These are phyloP conservation scores for Hetaerina titia DNA, from an alignment of 2,888 invertebrate genomes.

Conservation along the genomic window DNA sequence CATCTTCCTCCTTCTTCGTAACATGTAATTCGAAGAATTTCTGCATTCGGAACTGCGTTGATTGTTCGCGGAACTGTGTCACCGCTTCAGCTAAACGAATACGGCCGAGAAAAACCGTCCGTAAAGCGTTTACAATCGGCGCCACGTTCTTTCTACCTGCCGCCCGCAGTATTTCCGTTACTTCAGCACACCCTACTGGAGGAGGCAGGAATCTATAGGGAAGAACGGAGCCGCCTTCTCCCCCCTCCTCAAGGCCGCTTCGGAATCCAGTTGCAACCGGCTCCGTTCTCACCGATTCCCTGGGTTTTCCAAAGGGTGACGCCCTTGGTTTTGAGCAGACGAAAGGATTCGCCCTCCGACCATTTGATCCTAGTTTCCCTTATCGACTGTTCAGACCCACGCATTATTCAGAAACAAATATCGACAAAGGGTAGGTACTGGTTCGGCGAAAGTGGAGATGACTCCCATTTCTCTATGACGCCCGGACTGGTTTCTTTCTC, in stretches of 20 bases:
- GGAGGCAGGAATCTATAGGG: background rate
- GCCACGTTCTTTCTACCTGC: background rate
- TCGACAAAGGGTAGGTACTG: background rate
- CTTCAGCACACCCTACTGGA: background rate
- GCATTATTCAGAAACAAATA: background rate
- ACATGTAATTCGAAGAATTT: background rate
- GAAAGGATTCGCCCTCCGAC: background rate
- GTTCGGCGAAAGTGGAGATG: background rate
- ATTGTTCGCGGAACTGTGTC: background rate
- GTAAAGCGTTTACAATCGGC: background rate
- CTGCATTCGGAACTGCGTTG: background rate
- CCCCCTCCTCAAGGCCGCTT: background rate
- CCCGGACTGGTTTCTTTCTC: background rate
- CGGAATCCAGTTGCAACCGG: background rate
- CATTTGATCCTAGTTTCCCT: background rate
- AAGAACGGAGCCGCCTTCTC: background rate
- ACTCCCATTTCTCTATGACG: background rate
- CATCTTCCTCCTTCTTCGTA: background rate
- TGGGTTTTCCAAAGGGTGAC: background rate
- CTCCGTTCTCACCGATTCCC: background rate
- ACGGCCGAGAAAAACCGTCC: background rate
- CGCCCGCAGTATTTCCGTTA: background rate
- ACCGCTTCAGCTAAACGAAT: background rate
- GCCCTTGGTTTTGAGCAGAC: background rate
- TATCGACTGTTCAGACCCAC: background rate